Base-by-base conservation (phyloP, 1,140 invertebrate species). In the Neuroterus valhalla region DNA sequence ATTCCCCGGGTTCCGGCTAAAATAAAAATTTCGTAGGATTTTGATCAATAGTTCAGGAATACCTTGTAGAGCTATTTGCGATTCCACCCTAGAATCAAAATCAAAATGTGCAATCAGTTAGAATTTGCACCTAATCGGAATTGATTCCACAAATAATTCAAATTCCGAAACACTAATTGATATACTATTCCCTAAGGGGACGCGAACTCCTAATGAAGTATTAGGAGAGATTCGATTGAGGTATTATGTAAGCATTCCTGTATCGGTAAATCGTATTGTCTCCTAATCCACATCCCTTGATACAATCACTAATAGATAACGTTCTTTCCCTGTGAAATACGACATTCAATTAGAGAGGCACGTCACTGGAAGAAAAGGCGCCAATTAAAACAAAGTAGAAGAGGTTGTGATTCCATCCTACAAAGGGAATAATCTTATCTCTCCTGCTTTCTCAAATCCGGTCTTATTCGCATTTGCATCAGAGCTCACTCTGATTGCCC, bases 201-300 rank as follows among this genome's bases (percentile, higher is more conserved):
- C 1, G 6, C 5, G 31, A 38, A 38, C 6, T 8, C 6, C 31
- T 38, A 1, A 38, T 17, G 21, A 23, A 31, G 55, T 62, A 38
- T 38, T 31, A 62, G 23, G 26, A 62, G 55, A 62, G 55, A 62
- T 62, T 38, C 55, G 31, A 26, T 62, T 14, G 31, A 31, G 21
- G 23, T 62, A 62, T 62, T 62, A 31, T 62, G 55, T 38, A 38
- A 62, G 55, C 55, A 62, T 31, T 62, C 26, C 55, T 62, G 55
- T 38, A 23, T 62, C 55, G 55, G 55, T 62, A 62, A 38, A 62
- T 62, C 55, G 55, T 62, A 62, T 62, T 62, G 55, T 62, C 55
- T 62, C 55, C 31, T 31, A 38, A 62, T 62, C 55, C 55, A 23
- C 26, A n/a, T 62, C 55, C 31, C 55, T 26, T 62, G 55, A 62